These are phyloP conservation scores for Natrix natrix DNA, from an alignment of 2,797 vertebrate species.

Conservation along the genomic window DNA sequence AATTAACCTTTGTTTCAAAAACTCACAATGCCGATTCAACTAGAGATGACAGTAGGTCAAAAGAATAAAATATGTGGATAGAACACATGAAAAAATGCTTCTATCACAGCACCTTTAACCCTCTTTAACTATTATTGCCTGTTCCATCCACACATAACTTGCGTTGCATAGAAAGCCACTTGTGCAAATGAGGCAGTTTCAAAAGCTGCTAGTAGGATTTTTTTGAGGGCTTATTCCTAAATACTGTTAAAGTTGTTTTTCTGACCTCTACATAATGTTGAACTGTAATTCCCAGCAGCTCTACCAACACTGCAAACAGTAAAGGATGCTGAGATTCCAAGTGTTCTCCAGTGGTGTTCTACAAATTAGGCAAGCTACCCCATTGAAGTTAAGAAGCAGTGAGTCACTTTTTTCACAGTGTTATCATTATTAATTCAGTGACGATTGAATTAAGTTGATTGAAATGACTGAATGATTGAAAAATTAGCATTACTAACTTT, in stretches of 20 bases:
- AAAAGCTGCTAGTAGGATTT: neutral
- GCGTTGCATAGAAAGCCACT: neutral
- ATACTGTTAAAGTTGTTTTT: neutral
- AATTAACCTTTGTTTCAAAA: neutral
- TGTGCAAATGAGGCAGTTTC: neutral
- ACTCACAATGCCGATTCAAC: neutral
- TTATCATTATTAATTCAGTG: neutral
- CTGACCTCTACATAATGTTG: neutral
- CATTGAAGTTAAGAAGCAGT: neutral
- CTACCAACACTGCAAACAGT: neutral
- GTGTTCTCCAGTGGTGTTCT: neutral
- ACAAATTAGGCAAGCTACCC: neutral
- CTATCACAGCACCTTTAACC: neutral
- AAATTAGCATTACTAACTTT: neutral
- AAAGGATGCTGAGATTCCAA: neutral
- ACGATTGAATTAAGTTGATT: too few relatives aligned
- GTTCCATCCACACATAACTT: neutral
- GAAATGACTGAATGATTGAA: too few relatives aligned
- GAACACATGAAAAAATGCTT: neutral
- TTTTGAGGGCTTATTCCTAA: neutral
- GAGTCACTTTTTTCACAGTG: neutral
- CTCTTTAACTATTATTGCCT: neutral
- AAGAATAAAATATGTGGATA: neutral
- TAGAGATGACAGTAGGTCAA: neutral
- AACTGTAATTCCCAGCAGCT: neutral